Base-by-base conservation (phyloP, 2,888 invertebrate genomes). In the Leistus spinibarbis region DNA sequence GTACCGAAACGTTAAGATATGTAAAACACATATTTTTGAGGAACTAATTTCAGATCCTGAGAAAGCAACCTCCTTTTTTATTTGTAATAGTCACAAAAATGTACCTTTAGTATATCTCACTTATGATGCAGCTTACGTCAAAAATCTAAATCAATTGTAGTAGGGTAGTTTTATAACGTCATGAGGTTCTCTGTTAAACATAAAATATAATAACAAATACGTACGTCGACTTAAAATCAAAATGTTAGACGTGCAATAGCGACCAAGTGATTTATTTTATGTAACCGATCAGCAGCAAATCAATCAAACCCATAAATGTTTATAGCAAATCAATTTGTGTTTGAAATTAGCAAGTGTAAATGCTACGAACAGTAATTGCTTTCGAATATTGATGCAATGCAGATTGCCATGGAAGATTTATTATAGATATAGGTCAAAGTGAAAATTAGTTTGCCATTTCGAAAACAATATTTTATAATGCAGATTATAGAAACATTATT, bases 321-420 rank as follows among this genome's bases (percentile, higher is more conserved):
- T 40, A 40, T 40, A 40, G 40, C 13, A 40, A 40, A 40, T 40
- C 40, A 40, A 40, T 40, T 40, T 40, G 13, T 40, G 40, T 40
- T 40, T 10, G 40, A 40, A 40, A 40, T 40, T 40, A 40, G 40
- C 40, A 40, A 40, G 7, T 40, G 40, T 40, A 40, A 40, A 40
- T 40, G 40, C 40, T 40, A 40, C 13, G 40, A 40, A 40, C 5
- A 40, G n/a, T n/a, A n/a, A n/a, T 40, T 40, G 40, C 10, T 40
- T 40, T 40, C 7, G 40, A 20, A 16, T 13, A 19, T 63, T 63
- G 24, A 22, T 68, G 68, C 27, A 56, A 62, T 53, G 53, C 10
- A 69, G 20, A 69, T 69, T 69, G 69, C 40, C 13, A 69, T 62
- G 53, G 16, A 62, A 62, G 62, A 62, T 69, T 62, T 62, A 69